Evolutionary conservation across 2,113 vertebrate species (phyloP).

Genomic region (Zosterops japonicus): DNA sequence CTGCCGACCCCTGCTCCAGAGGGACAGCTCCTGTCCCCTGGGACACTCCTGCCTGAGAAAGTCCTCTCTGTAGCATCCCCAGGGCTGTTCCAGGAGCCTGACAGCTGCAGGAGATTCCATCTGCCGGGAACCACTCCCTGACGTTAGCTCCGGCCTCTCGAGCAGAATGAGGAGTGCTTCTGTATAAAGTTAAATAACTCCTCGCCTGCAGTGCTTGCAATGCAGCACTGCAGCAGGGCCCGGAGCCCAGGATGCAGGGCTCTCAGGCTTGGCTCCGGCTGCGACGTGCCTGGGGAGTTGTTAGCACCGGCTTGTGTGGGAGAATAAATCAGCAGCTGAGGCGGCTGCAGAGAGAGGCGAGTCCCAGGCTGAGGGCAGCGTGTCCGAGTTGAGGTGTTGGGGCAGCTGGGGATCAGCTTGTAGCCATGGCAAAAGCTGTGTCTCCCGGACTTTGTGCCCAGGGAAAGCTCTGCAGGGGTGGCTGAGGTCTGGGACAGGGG

Average conservation of each 20-base stretch:
- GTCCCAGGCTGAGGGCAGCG: neutral
- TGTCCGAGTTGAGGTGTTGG: neutral
- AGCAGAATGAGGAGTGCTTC: neutral
- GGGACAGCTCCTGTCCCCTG: neutral
- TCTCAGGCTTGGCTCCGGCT: constrained; percentile 30
- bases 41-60: neutral
- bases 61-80: neutral
- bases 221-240: constrained; percentile 66
- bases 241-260: constrained; percentile 53
- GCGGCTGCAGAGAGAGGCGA: neutral
- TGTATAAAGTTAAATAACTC: constrained; percentile 43
- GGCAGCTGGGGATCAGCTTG: neutral
- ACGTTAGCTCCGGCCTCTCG: neutral
- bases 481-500: neutral
- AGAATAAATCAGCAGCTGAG: constrained; percentile 11
- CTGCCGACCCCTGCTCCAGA: neutral
- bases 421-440: neutral
- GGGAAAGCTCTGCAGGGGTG: neutral
- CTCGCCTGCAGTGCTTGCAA: constrained; percentile 44
- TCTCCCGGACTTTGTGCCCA: neutral
- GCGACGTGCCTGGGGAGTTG: constrained; percentile 33
- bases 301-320: neutral
- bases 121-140: neutral
- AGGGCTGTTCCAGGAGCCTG: neutral
- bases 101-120: neutral